phyloP scores from a whole-genome alignment of 1,140 invertebrate genomes.

The Lanistes nyassanus region DNA sequence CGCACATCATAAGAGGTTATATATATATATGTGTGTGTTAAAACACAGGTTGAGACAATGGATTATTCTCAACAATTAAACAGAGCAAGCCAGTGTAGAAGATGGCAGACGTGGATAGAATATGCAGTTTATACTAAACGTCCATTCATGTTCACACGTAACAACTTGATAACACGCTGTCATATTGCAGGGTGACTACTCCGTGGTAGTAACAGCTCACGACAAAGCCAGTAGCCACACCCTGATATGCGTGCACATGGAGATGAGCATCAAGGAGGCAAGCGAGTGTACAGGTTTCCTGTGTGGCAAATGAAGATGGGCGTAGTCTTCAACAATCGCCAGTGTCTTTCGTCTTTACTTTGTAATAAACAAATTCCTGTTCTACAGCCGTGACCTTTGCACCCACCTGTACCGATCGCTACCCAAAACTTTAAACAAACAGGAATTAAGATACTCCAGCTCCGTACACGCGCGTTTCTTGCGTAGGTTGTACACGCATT shows the following conservation, averaged over 20 bases:
- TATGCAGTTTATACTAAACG: not conserved
- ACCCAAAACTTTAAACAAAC: not conserved
- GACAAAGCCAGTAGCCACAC: slow-evolving; percentile 24
- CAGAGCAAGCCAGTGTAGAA: not conserved
- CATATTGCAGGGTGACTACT: slow-evolving; percentile 35
- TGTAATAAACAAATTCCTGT: not conserved
- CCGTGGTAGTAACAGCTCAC: slow-evolving; percentile 10
- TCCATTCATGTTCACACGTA: not conserved
- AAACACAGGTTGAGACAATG: not conserved
- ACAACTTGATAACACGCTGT: not conserved
- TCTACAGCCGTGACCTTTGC: not conserved
- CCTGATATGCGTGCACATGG: slow-evolving; percentile 28
- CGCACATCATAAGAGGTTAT: not conserved
- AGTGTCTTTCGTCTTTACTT: too few species aligned
- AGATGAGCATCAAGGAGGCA: slow-evolving; percentile 26
- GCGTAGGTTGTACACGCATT: too few species aligned
- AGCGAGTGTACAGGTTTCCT: slow-evolving; percentile 30
- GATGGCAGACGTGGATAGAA: not conserved
- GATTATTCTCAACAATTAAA: not conserved
- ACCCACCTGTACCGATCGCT: too few species aligned
- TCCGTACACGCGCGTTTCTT: too few species aligned
- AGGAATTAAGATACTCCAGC: too few species aligned
- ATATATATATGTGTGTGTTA: slow-evolving; percentile 2
- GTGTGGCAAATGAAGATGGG: slow-evolving; percentile 18
- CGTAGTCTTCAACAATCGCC: not conserved